Evolutionary conservation across 2,113 vertebrate species (phyloP), one percentile per base, ranked within the genome.

Genomic region (Neodon shergylaensis): DNA sequence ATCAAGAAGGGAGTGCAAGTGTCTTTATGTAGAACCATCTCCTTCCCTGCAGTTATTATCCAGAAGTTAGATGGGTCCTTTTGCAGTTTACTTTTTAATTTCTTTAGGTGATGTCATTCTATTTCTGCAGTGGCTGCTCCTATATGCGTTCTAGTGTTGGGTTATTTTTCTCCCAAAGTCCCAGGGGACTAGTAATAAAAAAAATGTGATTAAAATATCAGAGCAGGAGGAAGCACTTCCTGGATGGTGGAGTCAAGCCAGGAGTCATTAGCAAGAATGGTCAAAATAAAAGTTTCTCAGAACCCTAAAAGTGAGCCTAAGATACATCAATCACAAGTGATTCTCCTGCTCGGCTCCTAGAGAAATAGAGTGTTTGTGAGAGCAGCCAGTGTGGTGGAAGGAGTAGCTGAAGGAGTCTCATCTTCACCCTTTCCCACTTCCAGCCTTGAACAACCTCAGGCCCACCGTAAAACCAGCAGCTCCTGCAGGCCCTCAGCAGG

Each of bases 261-360:
- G 77, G 68, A 84, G 24, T n/a, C 61, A 22, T 24, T 54, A 47
- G 66, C 63, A 68, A 92, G 79, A 68, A 74, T 68, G 1, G 22
- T 95, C 86, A 87, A 83, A 54, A 47, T 79, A 44, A 89, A 47
- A 19, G 72, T 47, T 58, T 87, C 85, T 83, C 65, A 58, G 78
- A 84, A 91, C 52, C 83, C 49, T 92, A 72, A 44, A 52, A 74
- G 89, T 44, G 47, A 79, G 83, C 24, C 42, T 88, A 82, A 91
- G 24, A 19, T 13, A 26, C 2, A 39, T 14, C n/a, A n/a, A 12
- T 39, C 21, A 42, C 22, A 24, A 61, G 54, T 16, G 79, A 61
- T 26, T 14, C 54, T 9, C 12, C 22, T 82, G 36, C 36, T 11
- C 6, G 54, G 39, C 19, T 28, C 19, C 33, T 52, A 72, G 72